Evolutionary conservation across 2,888 invertebrate genomes (phyloP).

Genomic region (Drosophila fulvimacula): DNA sequence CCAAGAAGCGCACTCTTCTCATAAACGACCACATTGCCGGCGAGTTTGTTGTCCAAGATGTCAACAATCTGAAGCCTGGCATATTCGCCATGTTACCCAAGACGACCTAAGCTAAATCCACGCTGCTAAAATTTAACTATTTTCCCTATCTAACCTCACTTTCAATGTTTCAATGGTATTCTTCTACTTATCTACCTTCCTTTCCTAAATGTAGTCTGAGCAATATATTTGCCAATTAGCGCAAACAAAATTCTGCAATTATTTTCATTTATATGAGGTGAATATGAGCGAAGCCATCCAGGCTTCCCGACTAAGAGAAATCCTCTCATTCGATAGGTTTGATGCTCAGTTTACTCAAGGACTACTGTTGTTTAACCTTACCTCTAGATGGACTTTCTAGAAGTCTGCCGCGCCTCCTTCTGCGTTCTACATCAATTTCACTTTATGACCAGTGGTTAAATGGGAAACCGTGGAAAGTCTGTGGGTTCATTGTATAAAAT

Average conservation of each 20-base stretch:
- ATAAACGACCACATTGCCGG: constrained; percentile 77
- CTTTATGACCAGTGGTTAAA: too few relatives aligned
- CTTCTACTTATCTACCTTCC: constrained; percentile 27
- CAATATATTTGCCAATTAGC: constrained; percentile 59
- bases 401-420: too few relatives aligned
- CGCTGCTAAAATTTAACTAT: neutral
- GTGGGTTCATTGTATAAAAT: too few relatives aligned
- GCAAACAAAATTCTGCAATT: constrained; percentile 22
- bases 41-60: constrained; percentile 75
- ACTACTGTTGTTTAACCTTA: too few relatives aligned
- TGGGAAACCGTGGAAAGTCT: too few relatives aligned
- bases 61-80: constrained; percentile 72
- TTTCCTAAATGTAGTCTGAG: constrained; percentile 32
- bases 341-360: too few relatives aligned
- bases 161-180: constrained; percentile 66
- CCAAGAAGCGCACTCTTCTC: constrained; percentile 70
- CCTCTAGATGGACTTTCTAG: too few relatives aligned
- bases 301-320: too few relatives aligned
- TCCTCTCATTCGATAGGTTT: too few relatives aligned
- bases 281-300: too few relatives aligned
- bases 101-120: constrained; percentile 31
- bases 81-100: constrained; percentile 77
- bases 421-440: too few relatives aligned
- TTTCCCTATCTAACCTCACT: constrained; percentile 14
- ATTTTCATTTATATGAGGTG: neutral